Conservation (phyloP, 2,888 invertebrate genomes). For the Protodeltote pygarga region DNA sequence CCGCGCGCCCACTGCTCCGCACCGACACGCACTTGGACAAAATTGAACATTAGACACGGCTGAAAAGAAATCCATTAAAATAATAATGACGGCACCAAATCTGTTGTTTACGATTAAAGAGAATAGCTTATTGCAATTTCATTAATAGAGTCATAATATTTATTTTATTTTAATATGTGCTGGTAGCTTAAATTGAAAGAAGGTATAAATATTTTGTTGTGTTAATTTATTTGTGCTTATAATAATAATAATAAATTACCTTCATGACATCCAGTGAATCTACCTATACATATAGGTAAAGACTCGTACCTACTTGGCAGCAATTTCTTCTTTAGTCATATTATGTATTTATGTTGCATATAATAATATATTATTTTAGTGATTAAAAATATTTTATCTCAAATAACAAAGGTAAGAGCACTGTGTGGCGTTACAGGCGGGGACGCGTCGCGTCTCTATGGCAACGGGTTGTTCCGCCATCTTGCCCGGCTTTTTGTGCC, state of each 20-base stretch:
- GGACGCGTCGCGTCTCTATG: conserved; percentile 65
- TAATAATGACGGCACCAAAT: conserved; percentile 10
- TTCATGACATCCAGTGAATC: no score
- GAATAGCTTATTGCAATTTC: background rate
- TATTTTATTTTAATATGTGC: no score
- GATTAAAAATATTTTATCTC: conserved; percentile 10
- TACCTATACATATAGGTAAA: no score
- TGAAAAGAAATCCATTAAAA: conserved; percentile 20
- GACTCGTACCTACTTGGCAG: no score
- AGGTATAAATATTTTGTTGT: no score
- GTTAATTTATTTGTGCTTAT: no score
- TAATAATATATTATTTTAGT: conserved; percentile 1
- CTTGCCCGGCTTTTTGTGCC: conserved; percentile 73
- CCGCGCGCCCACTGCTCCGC: conserved; percentile 37
- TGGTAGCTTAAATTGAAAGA: no score
- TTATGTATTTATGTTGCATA: no score
- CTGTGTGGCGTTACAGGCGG: conserved; percentile 40
- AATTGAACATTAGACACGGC: conserved; percentile 31
- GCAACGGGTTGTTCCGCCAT: conserved; percentile 70
- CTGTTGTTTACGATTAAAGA: conserved; percentile 6
- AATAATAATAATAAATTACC: no score
- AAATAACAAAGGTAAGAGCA: conserved; percentile 15
- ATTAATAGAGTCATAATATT: no score
- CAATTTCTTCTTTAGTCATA: no score
- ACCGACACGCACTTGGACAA: conserved; percentile 11